phyloP scores from a whole-genome alignment of 2,797 vertebrate genomes.

The Leptodactylus fallax region DNA sequence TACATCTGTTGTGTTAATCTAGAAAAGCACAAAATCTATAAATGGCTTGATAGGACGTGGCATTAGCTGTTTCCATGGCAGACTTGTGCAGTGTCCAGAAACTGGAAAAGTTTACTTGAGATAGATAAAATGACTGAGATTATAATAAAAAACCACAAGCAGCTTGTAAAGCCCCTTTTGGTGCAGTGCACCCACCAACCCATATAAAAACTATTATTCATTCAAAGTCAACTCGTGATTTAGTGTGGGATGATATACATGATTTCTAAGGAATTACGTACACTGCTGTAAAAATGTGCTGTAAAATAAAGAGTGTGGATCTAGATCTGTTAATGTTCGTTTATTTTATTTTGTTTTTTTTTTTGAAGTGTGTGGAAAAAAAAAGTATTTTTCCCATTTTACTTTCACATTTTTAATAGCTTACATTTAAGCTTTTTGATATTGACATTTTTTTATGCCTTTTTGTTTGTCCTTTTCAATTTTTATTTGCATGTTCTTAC shows the following conservation, averaged over 20 bases:
- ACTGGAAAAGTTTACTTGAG: slow-evolving; percentile 28
- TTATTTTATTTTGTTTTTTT: too few relatives aligned
- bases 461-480: too few relatives aligned
- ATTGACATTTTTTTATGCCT: too few relatives aligned
- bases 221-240: not conserved
- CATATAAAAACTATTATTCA: not conserved
- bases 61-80: not conserved
- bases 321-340: too few relatives aligned
- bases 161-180: not conserved
- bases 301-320: too few relatives aligned
- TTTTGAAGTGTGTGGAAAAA: too few relatives aligned
- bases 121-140: not conserved
- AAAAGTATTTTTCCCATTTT: too few relatives aligned
- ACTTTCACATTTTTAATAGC: too few relatives aligned
- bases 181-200: not conserved
- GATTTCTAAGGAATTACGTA: too few relatives aligned
- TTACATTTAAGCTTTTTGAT: too few relatives aligned
- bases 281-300: too few relatives aligned
- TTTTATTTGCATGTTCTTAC: too few relatives aligned
- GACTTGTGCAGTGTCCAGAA: slow-evolving; percentile 4
- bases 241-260: not conserved
- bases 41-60: slow-evolving; percentile 45
- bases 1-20: slow-evolving; percentile 20
- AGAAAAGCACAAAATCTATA: slow-evolving; percentile 57
- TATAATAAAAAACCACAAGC: not conserved